Evolutionary conservation across 2,113 vertebrate species (phyloP).

Genomic region (Typhlomys cinereus): DNA sequence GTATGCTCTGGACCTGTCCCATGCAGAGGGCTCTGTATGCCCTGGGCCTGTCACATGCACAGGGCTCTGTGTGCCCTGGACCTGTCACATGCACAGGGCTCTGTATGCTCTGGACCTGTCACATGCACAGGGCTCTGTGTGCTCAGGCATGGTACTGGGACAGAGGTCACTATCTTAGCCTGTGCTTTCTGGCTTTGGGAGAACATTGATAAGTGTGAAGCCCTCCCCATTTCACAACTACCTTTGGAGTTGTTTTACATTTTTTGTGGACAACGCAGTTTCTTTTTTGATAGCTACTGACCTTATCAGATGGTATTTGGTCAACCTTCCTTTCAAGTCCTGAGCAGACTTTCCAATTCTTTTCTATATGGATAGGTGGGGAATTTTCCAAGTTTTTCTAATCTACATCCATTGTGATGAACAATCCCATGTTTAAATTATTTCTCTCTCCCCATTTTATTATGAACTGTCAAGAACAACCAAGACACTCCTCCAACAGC

Average conservation of each 20-base stretch:
- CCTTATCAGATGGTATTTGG: neutral
- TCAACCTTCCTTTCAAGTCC: neutral
- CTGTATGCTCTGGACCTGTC: too few relatives aligned
- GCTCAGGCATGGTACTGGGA: neutral
- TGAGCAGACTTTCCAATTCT: neutral
- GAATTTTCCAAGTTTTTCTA: neutral
- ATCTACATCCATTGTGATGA: neutral
- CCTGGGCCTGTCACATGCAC: too few relatives aligned
- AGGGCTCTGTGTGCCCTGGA: accelerated
- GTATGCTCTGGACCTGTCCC: neutral
- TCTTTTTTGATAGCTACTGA: neutral
- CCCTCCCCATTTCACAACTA: neutral
- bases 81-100: neutral
- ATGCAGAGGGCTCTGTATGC: neutral
- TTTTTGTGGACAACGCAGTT: neutral
- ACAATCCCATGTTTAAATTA: neutral
- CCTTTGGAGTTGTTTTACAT: neutral
- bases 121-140: accelerated
- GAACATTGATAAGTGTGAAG: neutral
- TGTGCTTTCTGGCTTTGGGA: neutral
- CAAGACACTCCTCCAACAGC: neutral
- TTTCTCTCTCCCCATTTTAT: neutral
- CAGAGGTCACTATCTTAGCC: neutral
- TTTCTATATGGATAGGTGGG: neutral
- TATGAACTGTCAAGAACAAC: neutral